Base-by-base conservation (phyloP, 2,888 invertebrate species). In the Coenonympha arcania region DNA sequence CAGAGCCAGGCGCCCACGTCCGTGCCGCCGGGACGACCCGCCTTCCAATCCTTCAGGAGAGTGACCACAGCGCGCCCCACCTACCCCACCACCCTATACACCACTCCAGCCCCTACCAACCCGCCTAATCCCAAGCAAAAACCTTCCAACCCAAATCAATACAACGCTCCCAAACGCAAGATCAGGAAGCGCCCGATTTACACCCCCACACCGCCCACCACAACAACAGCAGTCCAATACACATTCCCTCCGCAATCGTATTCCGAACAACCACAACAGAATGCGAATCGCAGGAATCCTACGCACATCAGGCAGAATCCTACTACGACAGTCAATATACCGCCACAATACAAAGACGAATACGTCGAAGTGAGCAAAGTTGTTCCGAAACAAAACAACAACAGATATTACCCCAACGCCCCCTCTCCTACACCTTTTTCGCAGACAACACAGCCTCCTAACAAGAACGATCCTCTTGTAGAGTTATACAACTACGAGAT, bases 401-500 rank as follows among this genome's bases (percentile, higher is more conserved):
- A 47, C 18, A 69, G 71, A 56, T 77, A 67, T 57, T 77, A 70
- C 58, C 65, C 71, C 0, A 74, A 66, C 45, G 73, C 63, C 33
- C 68, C 73, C 1, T 65, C 78, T 22, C 70, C 79, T 1, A 66
- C 76, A 8, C 66, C 75, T 1, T 76, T 75, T 51, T 61, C 73
- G 8, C 72, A 71, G 31, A 65, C 77, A 4, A 69, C 79, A 5
- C 56, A 69, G 31, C 50, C 73, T 1, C 70, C 72, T 6, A 30
- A 71, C 50, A 87, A 87, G 34, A 87, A 87, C 55, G 80, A 84
- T 33, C 77, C 82, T 37, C 73, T 73, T 9, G 76, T 80, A 5
- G 88, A 88, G 51, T 53, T 80, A 18, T 86, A 86, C 15, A 85
- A 84, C 45, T 85, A 87, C 8, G 86, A 88, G n/a, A 60, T 77